Conservation (phyloP, 2,797 vertebrate species). For the Saxicola maurus region DNA sequence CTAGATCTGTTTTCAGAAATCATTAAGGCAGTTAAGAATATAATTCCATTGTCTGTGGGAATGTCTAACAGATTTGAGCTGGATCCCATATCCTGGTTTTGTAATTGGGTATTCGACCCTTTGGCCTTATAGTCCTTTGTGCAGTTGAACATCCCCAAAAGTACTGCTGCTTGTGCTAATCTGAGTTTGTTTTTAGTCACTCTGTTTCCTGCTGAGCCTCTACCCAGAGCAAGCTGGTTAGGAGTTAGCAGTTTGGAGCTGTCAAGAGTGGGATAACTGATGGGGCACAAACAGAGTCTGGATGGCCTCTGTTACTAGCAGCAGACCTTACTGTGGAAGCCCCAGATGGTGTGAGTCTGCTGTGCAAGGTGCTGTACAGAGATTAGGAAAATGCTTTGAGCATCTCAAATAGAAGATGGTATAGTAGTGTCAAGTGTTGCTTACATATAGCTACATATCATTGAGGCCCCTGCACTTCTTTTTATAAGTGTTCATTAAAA, state of each 20-base stretch:
- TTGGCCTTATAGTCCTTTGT: neutral
- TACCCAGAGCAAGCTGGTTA: neutral
- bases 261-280: neutral
- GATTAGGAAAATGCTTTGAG: neutral
- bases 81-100: neutral
- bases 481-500: neutral
- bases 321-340: neutral
- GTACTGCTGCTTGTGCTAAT: neutral
- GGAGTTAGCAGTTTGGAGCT: neutral
- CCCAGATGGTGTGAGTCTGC: neutral
- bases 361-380: neutral
- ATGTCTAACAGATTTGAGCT: neutral
- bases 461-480: neutral
- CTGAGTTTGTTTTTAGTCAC: neutral
- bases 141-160: neutral
- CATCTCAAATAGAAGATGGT: neutral
- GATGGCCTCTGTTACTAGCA: neutral
- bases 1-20: neutral
- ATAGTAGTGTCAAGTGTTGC: neutral
- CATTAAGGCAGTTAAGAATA: neutral
- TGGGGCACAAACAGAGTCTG: neutral
- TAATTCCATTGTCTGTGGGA: neutral
- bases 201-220: neutral
- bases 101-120: neutral
- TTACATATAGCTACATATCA: neutral